A percentile compares a stretch with the other conserved stretches of the same genome.
Conservation (phyloP, 2,797 vertebrate genomes). For the Okamejei kenojei region DNA sequence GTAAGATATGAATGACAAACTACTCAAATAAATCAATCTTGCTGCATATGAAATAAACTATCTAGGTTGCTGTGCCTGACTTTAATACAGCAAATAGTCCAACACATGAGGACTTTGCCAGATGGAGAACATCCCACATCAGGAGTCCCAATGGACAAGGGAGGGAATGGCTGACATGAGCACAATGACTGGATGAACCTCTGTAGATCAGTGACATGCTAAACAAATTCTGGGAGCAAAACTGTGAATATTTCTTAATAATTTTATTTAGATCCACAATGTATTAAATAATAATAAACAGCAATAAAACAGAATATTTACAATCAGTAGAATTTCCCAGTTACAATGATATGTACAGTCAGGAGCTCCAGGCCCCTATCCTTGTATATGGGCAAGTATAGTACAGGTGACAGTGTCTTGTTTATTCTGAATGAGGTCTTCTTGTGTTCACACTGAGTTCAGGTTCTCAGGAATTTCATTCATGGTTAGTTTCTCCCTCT, state of each 20-base stretch:
- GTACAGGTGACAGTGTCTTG: neutral
- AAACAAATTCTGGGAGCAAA: neutral
- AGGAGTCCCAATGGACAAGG: too few relatives aligned
- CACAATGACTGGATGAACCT: too few relatives aligned
- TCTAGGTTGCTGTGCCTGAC: too few relatives aligned
- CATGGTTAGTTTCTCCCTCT: neutral
- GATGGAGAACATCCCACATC: too few relatives aligned
- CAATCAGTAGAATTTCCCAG: neutral
- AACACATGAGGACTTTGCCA: too few relatives aligned
- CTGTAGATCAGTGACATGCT: too few relatives aligned
- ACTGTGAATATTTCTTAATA: neutral
- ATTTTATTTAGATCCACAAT: neutral
- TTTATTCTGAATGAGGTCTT: neutral
- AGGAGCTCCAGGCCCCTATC: neutral
- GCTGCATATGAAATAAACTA: too few relatives aligned
- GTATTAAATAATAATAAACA: too few relatives aligned
- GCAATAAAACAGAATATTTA: neutral
- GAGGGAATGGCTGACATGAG: too few relatives aligned
- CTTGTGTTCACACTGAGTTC: neutral
- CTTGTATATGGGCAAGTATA: neutral
- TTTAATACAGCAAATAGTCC: too few relatives aligned
- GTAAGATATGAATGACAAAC: too few relatives aligned
- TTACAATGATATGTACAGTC: neutral
- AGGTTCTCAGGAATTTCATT: neutral
- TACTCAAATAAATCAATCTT: too few relatives aligned